phyloP scores from a whole-genome alignment of 2,888 invertebrate species.

The Seladonia tumulorum region DNA sequence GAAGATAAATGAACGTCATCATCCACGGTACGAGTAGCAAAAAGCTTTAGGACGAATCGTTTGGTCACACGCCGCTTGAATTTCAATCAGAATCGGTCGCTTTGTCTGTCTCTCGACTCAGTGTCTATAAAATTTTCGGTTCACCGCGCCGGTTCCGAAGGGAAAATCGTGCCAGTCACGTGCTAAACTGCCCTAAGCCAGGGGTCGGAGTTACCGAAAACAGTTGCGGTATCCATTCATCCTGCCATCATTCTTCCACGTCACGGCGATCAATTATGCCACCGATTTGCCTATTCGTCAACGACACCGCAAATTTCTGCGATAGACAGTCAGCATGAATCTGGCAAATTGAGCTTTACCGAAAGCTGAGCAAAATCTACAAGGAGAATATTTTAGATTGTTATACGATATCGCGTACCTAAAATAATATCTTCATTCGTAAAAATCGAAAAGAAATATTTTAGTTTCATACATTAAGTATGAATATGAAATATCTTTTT shows the following conservation, averaged over 20 bases:
- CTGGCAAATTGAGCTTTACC: not conserved
- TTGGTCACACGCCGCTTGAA: constrained; percentile 67
- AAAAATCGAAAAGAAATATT: too few species aligned
- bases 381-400: not conserved
- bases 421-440: too few species aligned
- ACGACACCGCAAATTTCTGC: not conserved
- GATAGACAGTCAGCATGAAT: constrained; percentile 3
- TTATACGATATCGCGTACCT: too few species aligned
- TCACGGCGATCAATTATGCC: constrained; percentile 23
- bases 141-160: constrained; percentile 25
- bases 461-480: too few species aligned
- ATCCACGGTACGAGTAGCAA: constrained; percentile 53
- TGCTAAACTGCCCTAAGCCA: constrained; percentile 55
- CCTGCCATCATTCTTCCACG: constrained; percentile 2
- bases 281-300: not conserved
- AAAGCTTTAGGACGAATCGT: constrained; percentile 68
- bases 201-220: constrained; percentile 13
- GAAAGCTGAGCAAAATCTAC: not conserved
- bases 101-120: not conserved
- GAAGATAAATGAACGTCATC: constrained; percentile 74
- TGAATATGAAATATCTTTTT: too few species aligned
- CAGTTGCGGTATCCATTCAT: constrained; percentile 24
- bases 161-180: constrained; percentile 63
- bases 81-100: constrained; percentile 50
- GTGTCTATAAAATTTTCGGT: constrained; percentile 45